Percentiles rank a stretch among this genome's conserved stretches.
Evolutionary conservation across 2,888 invertebrate genomes (phyloP).

Genomic region (Capitulum mitella): DNA sequence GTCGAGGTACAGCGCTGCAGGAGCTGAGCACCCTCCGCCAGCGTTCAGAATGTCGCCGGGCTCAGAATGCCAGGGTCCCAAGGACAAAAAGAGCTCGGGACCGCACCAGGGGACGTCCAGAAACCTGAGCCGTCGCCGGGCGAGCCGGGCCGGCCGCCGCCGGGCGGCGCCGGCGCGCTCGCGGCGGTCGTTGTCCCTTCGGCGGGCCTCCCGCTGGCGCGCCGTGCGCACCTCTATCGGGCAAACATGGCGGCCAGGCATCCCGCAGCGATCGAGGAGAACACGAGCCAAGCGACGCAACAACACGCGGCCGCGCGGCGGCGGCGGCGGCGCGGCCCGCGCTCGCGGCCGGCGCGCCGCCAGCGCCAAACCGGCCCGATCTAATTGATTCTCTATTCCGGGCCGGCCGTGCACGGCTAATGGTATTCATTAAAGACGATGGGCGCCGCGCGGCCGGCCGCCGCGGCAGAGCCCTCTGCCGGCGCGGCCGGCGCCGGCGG

Average conservation of each 20-base stretch:
- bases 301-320: slow-evolving; percentile 3
- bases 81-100: no score
- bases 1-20: no score
- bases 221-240: slow-evolving; percentile 24
- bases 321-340: background rate
- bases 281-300: slow-evolving; percentile 2
- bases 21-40: no score
- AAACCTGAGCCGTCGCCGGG: no score
- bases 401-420: background rate
- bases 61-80: no score
- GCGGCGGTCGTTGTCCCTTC: background rate
- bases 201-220: background rate
- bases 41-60: no score
- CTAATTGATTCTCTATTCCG: background rate
- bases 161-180: no score
- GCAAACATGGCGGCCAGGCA: background rate
- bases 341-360: slow-evolving; percentile 19
- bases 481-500: background rate
- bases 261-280: background rate
- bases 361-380: slow-evolving; percentile 11
- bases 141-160: no score
- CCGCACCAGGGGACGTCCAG: no score
- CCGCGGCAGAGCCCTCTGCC: background rate
- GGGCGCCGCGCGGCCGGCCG: background rate
- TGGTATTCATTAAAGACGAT: background rate